phyloP scores from a whole-genome alignment of 2,888 invertebrate genomes.

The Drosophila tripunctata region DNA sequence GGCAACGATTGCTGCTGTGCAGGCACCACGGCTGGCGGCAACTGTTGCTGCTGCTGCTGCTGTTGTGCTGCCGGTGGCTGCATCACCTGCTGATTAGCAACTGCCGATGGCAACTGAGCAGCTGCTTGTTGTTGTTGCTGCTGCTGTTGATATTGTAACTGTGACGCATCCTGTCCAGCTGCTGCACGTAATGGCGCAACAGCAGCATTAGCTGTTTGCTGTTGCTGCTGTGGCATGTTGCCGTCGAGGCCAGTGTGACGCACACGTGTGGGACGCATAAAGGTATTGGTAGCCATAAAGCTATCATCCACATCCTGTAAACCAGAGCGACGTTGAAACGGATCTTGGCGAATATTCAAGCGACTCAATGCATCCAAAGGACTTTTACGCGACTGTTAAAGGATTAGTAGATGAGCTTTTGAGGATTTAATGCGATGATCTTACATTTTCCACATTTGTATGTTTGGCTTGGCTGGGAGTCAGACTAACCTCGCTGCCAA shows the following conservation, averaged over 20 bases:
- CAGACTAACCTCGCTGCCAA: slow-evolving; percentile 78
- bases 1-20: slow-evolving; percentile 40
- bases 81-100: slow-evolving; percentile 24
- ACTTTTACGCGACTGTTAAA: slow-evolving; percentile 70
- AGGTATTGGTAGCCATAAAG: slow-evolving; percentile 72
- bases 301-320: slow-evolving; percentile 81
- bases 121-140: slow-evolving; percentile 31
- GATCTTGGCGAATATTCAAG: slow-evolving; percentile 58
- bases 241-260: slow-evolving; percentile 55
- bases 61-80: slow-evolving; percentile 23
- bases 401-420: neutral
- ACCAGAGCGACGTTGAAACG: slow-evolving; percentile 78
- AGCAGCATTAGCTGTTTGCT: slow-evolving; percentile 2
- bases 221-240: slow-evolving; percentile 5
- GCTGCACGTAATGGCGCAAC: slow-evolving; percentile 42
- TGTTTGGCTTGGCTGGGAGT: slow-evolving; percentile 78
- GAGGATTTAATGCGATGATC: slow-evolving; percentile 20
- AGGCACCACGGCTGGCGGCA: slow-evolving; percentile 22
- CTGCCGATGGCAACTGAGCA: slow-evolving; percentile 23
- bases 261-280: slow-evolving; percentile 65
- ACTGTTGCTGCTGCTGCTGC: slow-evolving; percentile 21
- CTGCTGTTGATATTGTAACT: slow-evolving; percentile 19
- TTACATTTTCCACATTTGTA: slow-evolving; percentile 69
- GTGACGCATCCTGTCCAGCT: slow-evolving; percentile 49
- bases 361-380: slow-evolving; percentile 82